Percentiles rank a stretch among this genome's conserved stretches.
phyloP scores from a whole-genome alignment of 1,140 invertebrate genomes.

The Fragariocoptes setiger region DNA sequence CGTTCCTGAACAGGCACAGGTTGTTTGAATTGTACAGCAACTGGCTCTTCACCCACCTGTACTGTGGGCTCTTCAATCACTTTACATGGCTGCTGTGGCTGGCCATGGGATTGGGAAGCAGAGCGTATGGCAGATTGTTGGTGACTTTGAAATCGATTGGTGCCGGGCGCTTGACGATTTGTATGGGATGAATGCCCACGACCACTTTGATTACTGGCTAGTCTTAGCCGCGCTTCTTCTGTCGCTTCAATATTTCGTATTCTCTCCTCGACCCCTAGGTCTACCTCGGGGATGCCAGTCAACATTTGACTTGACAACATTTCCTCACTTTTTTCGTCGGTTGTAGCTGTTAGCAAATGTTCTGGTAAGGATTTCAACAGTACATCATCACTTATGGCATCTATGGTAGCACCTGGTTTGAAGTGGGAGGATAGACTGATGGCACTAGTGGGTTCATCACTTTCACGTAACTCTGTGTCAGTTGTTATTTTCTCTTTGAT shows the following conservation, averaged over 20 bases:
- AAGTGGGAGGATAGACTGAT: constrained; percentile 4
- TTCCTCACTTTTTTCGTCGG: constrained; percentile 54
- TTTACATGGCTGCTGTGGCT: background rate
- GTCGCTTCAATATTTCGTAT: constrained; percentile 92
- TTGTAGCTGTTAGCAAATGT: constrained; percentile 41
- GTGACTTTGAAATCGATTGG: background rate
- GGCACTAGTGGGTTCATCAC: background rate
- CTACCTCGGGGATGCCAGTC: constrained; percentile 96
- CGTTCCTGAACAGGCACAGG: background rate
- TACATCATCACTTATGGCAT: constrained; percentile 15
- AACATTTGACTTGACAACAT: constrained; percentile 99
- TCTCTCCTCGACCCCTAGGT: constrained; percentile 92
- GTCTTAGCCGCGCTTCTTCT: constrained; percentile 73
- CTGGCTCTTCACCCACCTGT: background rate
- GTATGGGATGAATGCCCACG: background rate
- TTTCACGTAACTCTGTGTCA: background rate
- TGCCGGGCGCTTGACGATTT: background rate
- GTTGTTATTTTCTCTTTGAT: background rate
- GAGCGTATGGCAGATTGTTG: background rate
- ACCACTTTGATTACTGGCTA: constrained; percentile 20
- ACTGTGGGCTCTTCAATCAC: background rate
- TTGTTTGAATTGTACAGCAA: background rate
- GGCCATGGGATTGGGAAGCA: background rate
- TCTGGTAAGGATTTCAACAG: constrained; percentile 32
- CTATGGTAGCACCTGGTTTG: background rate